These are phyloP conservation scores for Eurypyga helias DNA, from an alignment of 2,113 vertebrate genomes.

Conservation along the genomic window DNA sequence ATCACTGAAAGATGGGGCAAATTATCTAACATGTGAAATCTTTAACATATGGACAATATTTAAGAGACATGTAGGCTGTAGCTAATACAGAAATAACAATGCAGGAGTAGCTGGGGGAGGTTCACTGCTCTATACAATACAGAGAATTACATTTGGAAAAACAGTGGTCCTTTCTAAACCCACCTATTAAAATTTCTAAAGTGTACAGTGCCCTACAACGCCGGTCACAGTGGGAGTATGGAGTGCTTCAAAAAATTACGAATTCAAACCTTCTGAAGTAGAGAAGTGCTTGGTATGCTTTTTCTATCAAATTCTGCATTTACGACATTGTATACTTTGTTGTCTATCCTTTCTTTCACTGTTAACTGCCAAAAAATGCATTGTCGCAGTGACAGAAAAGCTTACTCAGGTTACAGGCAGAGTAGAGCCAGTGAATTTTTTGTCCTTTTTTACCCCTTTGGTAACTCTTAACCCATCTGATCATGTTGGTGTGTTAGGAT, in stretches of 20 bases:
- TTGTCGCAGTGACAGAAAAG: not conserved
- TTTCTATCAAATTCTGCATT: not conserved
- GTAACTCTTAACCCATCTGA: not conserved
- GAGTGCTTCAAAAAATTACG: not conserved
- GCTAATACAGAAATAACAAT: not conserved
- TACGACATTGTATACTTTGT: not conserved
- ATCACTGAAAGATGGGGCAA: not conserved
- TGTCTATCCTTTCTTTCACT: not conserved
- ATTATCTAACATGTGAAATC: not conserved
- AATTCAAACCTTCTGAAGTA: not conserved
- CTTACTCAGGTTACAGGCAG: not conserved
- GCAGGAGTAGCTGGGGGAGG: not conserved
- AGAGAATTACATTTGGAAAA: not conserved
- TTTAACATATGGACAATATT: not conserved
- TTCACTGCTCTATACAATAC: not conserved
- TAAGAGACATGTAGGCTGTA: not conserved
- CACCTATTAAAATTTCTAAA: not conserved
- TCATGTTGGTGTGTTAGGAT: not conserved
- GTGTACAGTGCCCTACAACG: not conserved
- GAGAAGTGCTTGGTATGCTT: not conserved
- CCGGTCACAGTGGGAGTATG: not conserved
- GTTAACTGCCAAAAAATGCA: not conserved
- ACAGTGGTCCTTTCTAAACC: not conserved
- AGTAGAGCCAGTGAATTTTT: not conserved
- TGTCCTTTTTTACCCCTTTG: not conserved